Base-by-base conservation (phyloP, 2,797 vertebrate species). In the Eulemur coronatus region DNA sequence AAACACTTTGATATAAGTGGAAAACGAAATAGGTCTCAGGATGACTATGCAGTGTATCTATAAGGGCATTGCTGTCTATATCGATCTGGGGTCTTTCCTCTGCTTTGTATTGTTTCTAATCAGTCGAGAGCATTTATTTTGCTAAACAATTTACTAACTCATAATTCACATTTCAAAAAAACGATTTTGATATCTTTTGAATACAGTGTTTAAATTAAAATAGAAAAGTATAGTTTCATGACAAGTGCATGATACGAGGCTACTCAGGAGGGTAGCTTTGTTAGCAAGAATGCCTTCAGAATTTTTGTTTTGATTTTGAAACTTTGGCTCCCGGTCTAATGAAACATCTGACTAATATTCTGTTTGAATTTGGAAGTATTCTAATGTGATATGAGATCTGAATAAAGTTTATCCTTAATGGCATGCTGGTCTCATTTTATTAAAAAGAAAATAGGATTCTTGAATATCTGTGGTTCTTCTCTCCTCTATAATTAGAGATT, bases 401-500 rank as follows among this genome's bases (percentile, higher is more conserved):
- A 98, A 98, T 98, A 98, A 98, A 98, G 81, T 85, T 97, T 96
- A 46, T 86, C 59, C 38, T 92, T 79, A 48, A 96, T 91, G 12
- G 43, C 38, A 2, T 76, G 41, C 35, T 67, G 8, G 76, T 72
- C 38, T 94, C 22, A 17, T 75, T 96, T 92, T 24, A 75, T 86
- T 88, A 63, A 89, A 94, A 75, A 89, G 26, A 10, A 96, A 81
- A 72, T 57, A 75, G 3, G 5, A 38, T 63, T 80, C 57, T 82
- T 48, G 33, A 50, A 33, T 22, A 43, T 52, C 82, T 61, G 33
- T 46, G 61, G 55, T 75, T 65, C 61, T 12, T 59, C 30, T 84
- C 48, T 75, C n/a, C 89, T 55, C 50, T 87, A 1, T 70, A 41
- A 38, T 5, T 11, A 41, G 65, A n/a, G 69, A 11, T 2, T 18